Evolutionary conservation across 2,888 invertebrate species (phyloP).

Genomic region (Melieria omissa): DNA sequence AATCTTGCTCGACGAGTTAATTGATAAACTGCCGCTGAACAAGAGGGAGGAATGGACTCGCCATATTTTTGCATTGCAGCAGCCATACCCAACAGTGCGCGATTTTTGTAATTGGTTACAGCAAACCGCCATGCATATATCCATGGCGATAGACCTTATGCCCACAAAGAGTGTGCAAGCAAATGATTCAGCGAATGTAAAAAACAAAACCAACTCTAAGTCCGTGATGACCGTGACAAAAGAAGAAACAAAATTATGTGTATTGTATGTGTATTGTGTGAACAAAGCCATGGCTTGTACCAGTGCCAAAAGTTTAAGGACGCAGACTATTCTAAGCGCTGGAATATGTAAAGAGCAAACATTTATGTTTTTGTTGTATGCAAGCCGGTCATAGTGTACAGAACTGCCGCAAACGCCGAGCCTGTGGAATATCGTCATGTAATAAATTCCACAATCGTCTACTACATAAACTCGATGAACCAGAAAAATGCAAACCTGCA

Average conservation of each 20-base stretch:
- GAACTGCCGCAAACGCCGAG: not conserved
- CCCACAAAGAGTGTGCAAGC: not conserved
- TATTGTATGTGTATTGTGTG: too few species aligned
- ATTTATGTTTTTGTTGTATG: not conserved
- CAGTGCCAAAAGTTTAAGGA: slow-evolving; percentile 5
- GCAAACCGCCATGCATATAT: not conserved
- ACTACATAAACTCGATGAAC: not conserved
- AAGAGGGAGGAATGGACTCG: slow-evolving; percentile 6
- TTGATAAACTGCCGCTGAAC: slow-evolving; percentile 12
- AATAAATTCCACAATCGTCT: slow-evolving; percentile 2
- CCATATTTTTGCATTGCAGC: not conserved
- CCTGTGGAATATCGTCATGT: not conserved
- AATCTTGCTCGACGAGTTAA: slow-evolving; percentile 33
- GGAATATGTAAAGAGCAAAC: not conserved
- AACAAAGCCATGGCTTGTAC: not conserved
- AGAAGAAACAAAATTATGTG: not conserved
- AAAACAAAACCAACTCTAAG: not conserved
- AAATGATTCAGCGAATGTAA: not conserved
- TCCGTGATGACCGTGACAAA: not conserved
- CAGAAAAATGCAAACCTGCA: not conserved
- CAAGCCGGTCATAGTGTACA: not conserved
- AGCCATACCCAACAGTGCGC: not conserved
- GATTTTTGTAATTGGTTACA: slow-evolving; percentile 12
- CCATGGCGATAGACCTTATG: slow-evolving; percentile 1
- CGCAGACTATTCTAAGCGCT: not conserved